Evolutionary conservation across 2,113 vertebrate species (phyloP).

Genomic region (Cyprinus carpio): DNA sequence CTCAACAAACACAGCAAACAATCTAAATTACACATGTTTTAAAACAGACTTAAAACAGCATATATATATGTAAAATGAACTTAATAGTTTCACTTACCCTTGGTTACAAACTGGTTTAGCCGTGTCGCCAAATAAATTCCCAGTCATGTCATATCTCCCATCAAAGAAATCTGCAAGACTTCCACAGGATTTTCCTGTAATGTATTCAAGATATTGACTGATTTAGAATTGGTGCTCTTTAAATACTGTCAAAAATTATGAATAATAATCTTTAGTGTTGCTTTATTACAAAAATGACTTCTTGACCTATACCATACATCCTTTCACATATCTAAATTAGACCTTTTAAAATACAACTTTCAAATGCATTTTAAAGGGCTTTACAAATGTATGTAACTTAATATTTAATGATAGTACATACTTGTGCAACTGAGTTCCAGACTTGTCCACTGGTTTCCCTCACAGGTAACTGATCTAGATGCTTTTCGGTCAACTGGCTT

Average conservation of each 20-base stretch:
- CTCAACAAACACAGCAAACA: background rate
- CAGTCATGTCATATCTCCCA: slow-evolving; percentile 41
- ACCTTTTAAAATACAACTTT: background rate
- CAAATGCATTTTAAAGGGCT: background rate
- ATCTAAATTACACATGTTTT: background rate
- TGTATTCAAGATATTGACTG: background rate
- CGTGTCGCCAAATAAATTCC: slow-evolving; percentile 45
- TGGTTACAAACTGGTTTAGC: slow-evolving; percentile 39
- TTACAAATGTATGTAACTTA: background rate
- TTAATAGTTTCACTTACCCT: slow-evolving; percentile 46
- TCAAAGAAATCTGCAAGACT: background rate
- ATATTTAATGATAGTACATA: background rate
- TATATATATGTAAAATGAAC: no score
- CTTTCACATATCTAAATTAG: background rate
- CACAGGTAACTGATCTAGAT: accelerated
- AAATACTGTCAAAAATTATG: background rate
- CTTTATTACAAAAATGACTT: background rate
- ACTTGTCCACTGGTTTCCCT: slow-evolving; percentile 45
- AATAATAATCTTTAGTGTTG: background rate
- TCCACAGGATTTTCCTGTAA: slow-evolving; percentile 51
- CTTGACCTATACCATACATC: background rate
- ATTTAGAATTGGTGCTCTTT: background rate
- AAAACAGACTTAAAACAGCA: no score
- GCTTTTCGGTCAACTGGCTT: background rate
- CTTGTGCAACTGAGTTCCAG: slow-evolving; percentile 34